phyloP scores from a whole-genome alignment of 2,113 vertebrate species.

The Mormoops blainvillei region DNA sequence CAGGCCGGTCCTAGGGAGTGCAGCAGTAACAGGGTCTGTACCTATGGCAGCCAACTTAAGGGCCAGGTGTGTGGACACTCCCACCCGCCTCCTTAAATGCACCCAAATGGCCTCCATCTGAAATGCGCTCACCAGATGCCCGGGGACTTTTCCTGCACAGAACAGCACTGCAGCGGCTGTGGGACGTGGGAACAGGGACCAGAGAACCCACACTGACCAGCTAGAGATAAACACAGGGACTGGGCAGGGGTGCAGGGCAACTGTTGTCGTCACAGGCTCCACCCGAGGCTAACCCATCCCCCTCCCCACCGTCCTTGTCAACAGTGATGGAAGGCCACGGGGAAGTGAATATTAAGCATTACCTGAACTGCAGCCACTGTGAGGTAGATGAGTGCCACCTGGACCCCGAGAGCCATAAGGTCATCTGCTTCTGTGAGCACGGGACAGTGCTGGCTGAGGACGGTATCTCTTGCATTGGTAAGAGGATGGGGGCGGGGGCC shows the following conservation, averaged over 20 bases:
- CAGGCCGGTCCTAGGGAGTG: background rate
- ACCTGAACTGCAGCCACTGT: slow-evolving; percentile 97
- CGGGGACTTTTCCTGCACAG: background rate
- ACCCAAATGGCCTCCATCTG: too few relatives aligned
- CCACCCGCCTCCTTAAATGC: background rate
- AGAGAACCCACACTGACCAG: background rate
- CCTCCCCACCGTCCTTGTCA: slow-evolving; percentile 40
- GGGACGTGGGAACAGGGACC: background rate
- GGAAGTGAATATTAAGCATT: slow-evolving; percentile 93
- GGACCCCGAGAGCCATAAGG: slow-evolving; percentile 81
- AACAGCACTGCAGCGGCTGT: accelerated
- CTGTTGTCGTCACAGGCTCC: accelerated
- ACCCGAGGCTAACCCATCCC: background rate
- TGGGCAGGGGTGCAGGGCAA: accelerated
- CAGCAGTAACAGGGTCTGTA: too few relatives aligned
- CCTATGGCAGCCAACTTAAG: background rate
- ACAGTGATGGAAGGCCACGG: slow-evolving; percentile 93
- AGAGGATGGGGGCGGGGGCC: slow-evolving; percentile 42
- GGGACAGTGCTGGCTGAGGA: slow-evolving; percentile 87
- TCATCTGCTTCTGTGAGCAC: slow-evolving; percentile 91
- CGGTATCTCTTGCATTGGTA: slow-evolving; percentile 88
- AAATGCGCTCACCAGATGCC: accelerated
- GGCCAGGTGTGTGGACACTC: accelerated
- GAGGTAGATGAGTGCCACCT: slow-evolving; percentile 90
- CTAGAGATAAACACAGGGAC: background rate